Evolutionary conservation across 2,888 invertebrate genomes (phyloP).

Genomic region (Troilus luridus): DNA sequence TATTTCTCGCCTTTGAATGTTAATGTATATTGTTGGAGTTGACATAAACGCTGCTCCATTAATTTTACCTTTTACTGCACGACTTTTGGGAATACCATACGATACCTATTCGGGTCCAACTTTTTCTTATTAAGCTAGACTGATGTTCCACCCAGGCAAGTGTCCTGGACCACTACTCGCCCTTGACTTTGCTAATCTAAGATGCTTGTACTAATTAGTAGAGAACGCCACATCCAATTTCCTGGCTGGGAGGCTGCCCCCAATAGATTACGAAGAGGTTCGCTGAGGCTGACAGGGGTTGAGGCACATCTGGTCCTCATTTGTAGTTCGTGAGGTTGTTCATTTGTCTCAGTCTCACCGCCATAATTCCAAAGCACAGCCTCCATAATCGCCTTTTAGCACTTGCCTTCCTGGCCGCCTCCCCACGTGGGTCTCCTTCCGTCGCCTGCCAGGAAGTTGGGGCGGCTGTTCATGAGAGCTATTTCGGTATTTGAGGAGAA

Average conservation of each 20-base stretch:
- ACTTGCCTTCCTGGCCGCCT: conserved; percentile 43
- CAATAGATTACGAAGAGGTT: conserved; percentile 34
- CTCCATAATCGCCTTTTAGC: conserved; percentile 53
- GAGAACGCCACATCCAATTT: conserved; percentile 5
- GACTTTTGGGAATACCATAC: not conserved
- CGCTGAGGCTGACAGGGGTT: conserved; percentile 35
- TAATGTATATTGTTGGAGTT: not conserved
- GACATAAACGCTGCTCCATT: not conserved
- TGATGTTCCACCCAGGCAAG: not conserved
- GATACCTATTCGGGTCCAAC: too few relatives aligned
- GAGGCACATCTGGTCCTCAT: conserved; percentile 43
- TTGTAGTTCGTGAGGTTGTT: conserved; percentile 43
- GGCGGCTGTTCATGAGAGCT: conserved; percentile 6
- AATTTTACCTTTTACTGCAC: not conserved
- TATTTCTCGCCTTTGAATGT: not conserved
- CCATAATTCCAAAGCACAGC: conserved; percentile 5
- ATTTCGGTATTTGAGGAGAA: not conserved
- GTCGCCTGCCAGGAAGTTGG: conserved; percentile 35
- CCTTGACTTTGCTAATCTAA: conserved; percentile 8
- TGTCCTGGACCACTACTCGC: not conserved
- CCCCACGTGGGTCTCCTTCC: conserved; percentile 23
- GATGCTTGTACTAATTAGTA: conserved; percentile 33
- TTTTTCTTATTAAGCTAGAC: not conserved
- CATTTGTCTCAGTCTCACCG: conserved; percentile 36
- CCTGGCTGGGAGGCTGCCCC: not conserved